phyloP scores from a whole-genome alignment of 2,888 invertebrate species.

The Polyploca ridens region DNA sequence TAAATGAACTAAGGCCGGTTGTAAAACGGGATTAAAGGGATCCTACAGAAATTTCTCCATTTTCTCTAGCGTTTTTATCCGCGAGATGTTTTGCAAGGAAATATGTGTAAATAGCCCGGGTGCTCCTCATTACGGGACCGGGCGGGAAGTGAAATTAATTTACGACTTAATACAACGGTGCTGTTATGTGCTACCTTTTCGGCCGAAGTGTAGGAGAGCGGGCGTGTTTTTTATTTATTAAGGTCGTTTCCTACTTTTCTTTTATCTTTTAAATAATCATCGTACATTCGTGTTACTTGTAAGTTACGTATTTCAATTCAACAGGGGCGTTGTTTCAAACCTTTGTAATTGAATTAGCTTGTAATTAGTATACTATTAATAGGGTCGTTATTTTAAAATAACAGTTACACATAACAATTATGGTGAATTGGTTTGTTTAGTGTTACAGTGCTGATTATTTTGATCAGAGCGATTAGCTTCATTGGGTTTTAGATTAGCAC shows the following conservation, averaged over 20 bases:
- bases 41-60: conserved; percentile 38
- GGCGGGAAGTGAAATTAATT: conserved; percentile 67
- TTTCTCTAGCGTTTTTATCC: conserved; percentile 35
- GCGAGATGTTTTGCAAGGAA: conserved; percentile 37
- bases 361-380: neutral
- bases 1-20: conserved; percentile 61
- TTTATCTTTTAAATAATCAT: conserved; percentile 6
- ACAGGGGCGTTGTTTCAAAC: neutral
- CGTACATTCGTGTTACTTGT: neutral
- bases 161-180: conserved; percentile 66
- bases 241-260: conserved; percentile 1
- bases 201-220: conserved; percentile 25
- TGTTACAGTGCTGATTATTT: too few species aligned
- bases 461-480: too few species aligned
- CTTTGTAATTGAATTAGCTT: neutral
- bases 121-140: conserved; percentile 60
- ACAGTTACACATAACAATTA: neutral
- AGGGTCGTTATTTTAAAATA: neutral
- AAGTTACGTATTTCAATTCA: neutral
- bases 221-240: conserved; percentile 7
- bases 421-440: too few species aligned
- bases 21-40: conserved; percentile 57
- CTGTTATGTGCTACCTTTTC: conserved; percentile 29
- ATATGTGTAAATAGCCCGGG: conserved; percentile 59
- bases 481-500: too few species aligned